Base-by-base conservation (phyloP, 2,888 invertebrate genomes). In the Agonum fuliginosum region DNA sequence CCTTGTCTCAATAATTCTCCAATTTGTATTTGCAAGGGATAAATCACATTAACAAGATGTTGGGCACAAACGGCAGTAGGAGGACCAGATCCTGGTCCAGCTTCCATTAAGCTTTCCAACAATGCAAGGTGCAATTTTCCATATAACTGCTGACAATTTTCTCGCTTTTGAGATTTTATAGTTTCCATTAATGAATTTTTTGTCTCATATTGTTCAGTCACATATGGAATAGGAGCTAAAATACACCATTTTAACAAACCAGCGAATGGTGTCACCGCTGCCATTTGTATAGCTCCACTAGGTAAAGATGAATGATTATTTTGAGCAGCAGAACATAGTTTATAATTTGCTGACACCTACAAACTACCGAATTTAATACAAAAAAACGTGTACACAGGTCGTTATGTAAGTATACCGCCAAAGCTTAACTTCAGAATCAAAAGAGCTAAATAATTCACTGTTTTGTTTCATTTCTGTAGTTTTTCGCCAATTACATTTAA, bases 271-370 rank as follows among this genome's bases (percentile, higher is more conserved):
- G 95, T 93, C 3, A 94, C 92, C 0, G 94, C 93, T 2, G 94
- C 93, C 94, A 95, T 95, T 0, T 94, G 93, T 80, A 95, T 95
- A 0, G 94, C 93, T 2, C 95, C 95, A 27, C 89, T 90, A 0
- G 95, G 95, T 67, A 95, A 84, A 0, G 92, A 90, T 0, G 93
- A 87, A 37, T 91, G 89, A 83, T 89, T 90, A 83, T 91, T 87
- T 84, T 91, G 89, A 0, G 94, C 93, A 0, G 93, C 91, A 84
- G 92, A 89, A 82, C 94, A 94, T 1, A 94, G 86, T 2, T 89
- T 87, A 0, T 91, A 90, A 84, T 92, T 91, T 37, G 91, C 90
- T 30, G 89, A 90, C 8, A 91, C 89, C 91, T 91, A 82, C 58
- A 80, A 82, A 81, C 6, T 17, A 27, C 20, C 27, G 4, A 22